Evolutionary conservation across 2,113 vertebrate species (phyloP).

Genomic region (Anarhynchus alexandrinus): DNA sequence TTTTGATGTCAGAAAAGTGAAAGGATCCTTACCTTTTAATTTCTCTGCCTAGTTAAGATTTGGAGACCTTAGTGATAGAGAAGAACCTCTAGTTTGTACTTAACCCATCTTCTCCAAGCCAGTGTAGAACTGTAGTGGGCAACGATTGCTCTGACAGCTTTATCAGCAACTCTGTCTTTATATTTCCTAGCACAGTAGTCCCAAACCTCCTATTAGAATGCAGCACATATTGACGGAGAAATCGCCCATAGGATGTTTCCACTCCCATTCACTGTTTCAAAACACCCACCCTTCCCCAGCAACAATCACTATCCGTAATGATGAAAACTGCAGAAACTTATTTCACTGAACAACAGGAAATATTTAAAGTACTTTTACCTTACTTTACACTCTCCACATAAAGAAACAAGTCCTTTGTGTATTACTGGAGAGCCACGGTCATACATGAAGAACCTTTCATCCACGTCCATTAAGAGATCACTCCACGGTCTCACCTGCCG

Average conservation of each 20-base stretch:
- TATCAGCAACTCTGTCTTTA: background rate
- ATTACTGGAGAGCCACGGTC: background rate
- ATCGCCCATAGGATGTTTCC: background rate
- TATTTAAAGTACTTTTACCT: background rate
- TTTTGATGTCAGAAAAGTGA: background rate
- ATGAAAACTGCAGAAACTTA: background rate
- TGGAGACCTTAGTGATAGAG: background rate
- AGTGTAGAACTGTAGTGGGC: background rate
- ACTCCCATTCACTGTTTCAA: background rate
- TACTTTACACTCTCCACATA: background rate
- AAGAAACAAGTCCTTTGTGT: background rate
- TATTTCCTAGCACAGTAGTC: background rate
- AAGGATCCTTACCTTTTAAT: background rate
- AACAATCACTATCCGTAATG: background rate
- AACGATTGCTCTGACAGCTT: background rate
- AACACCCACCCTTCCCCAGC: background rate
- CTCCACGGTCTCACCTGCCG: background rate
- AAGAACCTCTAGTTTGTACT: background rate
- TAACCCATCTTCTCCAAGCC: background rate
- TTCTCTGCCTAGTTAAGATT: background rate
- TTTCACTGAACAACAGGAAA: background rate
- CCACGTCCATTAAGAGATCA: background rate
- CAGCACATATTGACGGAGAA: background rate
- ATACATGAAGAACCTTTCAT: background rate
- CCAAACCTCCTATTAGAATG: background rate